Base-by-base conservation (phyloP, 2,888 invertebrate genomes). In the Augiades crinisus region DNA sequence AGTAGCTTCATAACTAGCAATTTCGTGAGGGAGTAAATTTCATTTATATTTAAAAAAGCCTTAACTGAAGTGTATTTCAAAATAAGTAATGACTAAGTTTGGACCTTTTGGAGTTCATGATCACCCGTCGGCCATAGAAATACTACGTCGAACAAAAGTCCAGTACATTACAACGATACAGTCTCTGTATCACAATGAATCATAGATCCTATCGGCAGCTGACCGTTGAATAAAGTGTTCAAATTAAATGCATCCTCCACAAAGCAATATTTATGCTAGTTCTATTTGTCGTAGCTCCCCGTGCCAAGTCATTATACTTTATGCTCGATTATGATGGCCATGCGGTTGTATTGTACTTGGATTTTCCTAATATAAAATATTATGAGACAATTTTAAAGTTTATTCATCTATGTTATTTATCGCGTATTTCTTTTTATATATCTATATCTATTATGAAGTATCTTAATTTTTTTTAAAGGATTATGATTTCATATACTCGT, bases 231-330 rank as follows among this genome's bases (percentile, higher is more conserved):
- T 47, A 21, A 47, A 40, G 27, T 37, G 27, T 24, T 46, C 24
- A 44, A 44, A 33, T 16, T 27, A 36, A 46, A 46, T 36, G 46
- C 22, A 45, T 36, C 24, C 13, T 46, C 36, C 24, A 14, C 31
- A 10, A 17, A 22, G 40, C 22, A 16, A 40, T 40, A 40, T 47
- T 34, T 34, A 21, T 21, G 21, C 12, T 19, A 17, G 31, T 40
- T 12, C 16, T 22, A 40, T 38, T 31, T 33, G 40, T 40, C 31
- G 40, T 40, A 31, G 38, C 38, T 33, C 21, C 38, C 3, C 10
- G 30, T 19, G 47, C 47, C 31, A 40, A 47, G 38, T 40, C 47
- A 33, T 47, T 47, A 36, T 45, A 45, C 36, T 30, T 47, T 12
- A 47, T 47, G 46, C 36, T 30, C 6, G n/a, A 22, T 37, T 30